These are phyloP conservation scores for Halcyon leucocephala DNA, from an alignment of 2,797 vertebrate genomes.

Conservation along the genomic window DNA sequence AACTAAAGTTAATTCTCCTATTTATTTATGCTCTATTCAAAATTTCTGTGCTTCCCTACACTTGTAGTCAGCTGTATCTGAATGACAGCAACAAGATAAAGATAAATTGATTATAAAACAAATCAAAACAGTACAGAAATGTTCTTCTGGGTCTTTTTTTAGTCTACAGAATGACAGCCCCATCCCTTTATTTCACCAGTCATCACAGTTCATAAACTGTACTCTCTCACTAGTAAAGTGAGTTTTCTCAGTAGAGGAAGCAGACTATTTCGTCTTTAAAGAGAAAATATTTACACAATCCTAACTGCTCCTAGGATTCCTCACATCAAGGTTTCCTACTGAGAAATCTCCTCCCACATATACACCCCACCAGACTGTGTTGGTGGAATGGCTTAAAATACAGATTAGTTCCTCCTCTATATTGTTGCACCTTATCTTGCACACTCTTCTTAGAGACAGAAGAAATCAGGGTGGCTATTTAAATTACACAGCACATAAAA, in stretches of 20 bases:
- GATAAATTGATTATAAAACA: neutral
- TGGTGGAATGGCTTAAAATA: neutral
- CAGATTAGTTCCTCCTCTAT: neutral
- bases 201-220: neutral
- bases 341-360: constrained; percentile 22
- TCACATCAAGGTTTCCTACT: neutral
- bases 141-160: neutral
- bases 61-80: neutral
- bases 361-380: neutral
- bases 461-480: neutral
- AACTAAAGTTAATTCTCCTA: neutral
- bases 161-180: neutral
- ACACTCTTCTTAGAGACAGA: neutral
- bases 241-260: constrained; percentile 8
- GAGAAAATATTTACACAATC: constrained; percentile 15
- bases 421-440: neutral
- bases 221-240: neutral
- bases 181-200: neutral
- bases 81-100: neutral
- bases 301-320: neutral
- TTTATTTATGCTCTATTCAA: neutral
- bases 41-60: neutral
- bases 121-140: neutral
- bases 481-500: neutral
- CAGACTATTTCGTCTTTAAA: neutral